Evolutionary conservation across 2,797 vertebrate species (phyloP).

Genomic region (Bucorvus abyssinicus): DNA sequence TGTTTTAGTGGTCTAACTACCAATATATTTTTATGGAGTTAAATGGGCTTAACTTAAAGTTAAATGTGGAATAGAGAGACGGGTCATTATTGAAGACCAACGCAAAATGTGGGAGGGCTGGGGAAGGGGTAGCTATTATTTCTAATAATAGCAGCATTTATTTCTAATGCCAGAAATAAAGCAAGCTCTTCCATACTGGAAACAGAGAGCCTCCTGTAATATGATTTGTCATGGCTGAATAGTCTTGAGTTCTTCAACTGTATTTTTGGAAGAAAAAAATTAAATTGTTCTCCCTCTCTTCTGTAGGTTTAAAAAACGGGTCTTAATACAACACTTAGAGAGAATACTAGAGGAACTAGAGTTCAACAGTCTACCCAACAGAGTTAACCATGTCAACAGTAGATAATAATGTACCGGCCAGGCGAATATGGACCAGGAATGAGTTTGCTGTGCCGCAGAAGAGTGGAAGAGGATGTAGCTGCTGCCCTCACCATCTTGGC

Average conservation of each 20-base stretch:
- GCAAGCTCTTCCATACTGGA: neutral
- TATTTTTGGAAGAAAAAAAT: neutral
- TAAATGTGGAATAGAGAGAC: neutral
- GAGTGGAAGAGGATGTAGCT: constrained; percentile 57
- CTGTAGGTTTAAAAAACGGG: constrained; percentile 95
- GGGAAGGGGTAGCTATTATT: neutral
- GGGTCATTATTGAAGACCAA: neutral
- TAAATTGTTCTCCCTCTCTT: constrained; percentile 3
- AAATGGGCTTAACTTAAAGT: neutral
- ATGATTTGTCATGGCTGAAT: neutral
- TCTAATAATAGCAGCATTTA: too few species aligned
- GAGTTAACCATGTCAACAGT: constrained; percentile 84
- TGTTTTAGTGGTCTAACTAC: neutral
- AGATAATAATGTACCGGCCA: constrained; percentile 76
- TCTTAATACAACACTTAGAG: constrained; percentile 97
- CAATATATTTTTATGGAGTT: neutral
- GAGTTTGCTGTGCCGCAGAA: constrained; percentile 71
- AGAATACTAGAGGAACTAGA: constrained; percentile 85
- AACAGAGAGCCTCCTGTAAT: neutral
- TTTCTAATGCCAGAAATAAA: neutral
- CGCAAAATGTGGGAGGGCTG: neutral
- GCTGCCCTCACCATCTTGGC: constrained; percentile 62
- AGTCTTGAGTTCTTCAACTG: neutral
- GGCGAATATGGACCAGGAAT: constrained; percentile 60
- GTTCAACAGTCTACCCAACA: constrained; percentile 75